These are phyloP conservation scores for Pocillopora grandis DNA, from an alignment of 92 coral and sea anemone genomes.

Conservation along the genomic window DNA sequence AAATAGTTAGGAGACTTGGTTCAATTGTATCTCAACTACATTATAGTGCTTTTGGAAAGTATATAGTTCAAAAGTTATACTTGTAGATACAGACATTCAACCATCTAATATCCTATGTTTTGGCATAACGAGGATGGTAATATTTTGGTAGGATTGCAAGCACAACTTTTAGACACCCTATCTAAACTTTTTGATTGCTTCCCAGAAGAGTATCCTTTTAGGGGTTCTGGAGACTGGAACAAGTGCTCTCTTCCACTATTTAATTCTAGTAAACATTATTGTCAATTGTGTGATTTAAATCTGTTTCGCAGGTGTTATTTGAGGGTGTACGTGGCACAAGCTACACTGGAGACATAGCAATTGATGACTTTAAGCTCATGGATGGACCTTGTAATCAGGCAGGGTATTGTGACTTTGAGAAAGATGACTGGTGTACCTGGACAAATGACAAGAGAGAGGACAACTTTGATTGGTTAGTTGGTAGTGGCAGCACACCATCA, in stretches of 20 bases:
- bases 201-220: too few relatives aligned
- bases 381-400: constrained; percentile 67
- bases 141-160: too few relatives aligned
- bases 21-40: too few relatives aligned
- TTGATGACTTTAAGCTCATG: constrained; percentile 74
- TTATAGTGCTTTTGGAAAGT: too few relatives aligned
- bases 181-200: too few relatives aligned
- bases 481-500: constrained; percentile 83
- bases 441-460: constrained; percentile 85
- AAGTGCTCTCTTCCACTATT: neutral
- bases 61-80: too few relatives aligned
- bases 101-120: too few relatives aligned
- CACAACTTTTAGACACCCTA: too few relatives aligned
- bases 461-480: constrained; percentile 91
- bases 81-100: too few relatives aligned
- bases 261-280: too few relatives aligned
- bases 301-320: constrained; percentile 64
- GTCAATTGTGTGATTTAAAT: neutral
- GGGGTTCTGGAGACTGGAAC: neutral
- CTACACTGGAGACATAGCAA: constrained; percentile 80
- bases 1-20: too few relatives aligned
- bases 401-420: constrained; percentile 91
- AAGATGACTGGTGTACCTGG: constrained; percentile 85
- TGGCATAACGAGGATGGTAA: too few relatives aligned
- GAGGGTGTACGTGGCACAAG: constrained; percentile 86